Conservation (phyloP, 2,888 invertebrate genomes). For the Pycnomerus fuliginosus region DNA sequence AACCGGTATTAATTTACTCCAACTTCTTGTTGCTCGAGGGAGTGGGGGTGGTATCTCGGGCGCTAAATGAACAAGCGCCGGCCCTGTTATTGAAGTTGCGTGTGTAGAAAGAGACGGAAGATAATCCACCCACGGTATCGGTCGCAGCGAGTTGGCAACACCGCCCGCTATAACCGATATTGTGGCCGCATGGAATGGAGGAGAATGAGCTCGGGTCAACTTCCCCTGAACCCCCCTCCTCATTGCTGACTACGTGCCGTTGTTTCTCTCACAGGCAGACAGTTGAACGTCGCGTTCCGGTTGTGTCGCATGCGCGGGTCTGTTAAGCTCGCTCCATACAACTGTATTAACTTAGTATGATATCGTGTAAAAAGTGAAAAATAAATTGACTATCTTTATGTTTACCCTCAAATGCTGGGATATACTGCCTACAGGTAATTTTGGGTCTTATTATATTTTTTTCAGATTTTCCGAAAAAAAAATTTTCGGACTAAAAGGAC, state of each 20-base stretch:
- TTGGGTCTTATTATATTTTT: slow-evolving; percentile 21
- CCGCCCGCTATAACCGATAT: slow-evolving; percentile 55
- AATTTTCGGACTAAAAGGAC: too few species aligned
- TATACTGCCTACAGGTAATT: slow-evolving; percentile 66
- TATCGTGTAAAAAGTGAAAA: slow-evolving; percentile 35
- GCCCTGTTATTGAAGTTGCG: slow-evolving; percentile 22
- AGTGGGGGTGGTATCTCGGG: too few species aligned
- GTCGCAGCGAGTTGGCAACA: slow-evolving; percentile 47
- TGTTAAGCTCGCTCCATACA: slow-evolving; percentile 11
- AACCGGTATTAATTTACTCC: too few species aligned
- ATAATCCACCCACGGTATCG: slow-evolving; percentile 51
- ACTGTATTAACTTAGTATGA: slow-evolving; percentile 19
- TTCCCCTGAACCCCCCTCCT: slow-evolving; percentile 63
- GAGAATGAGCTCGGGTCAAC: slow-evolving; percentile 54
- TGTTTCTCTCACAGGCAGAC: slow-evolving; percentile 62
- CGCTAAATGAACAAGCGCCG: too few species aligned
- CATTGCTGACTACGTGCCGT: slow-evolving; percentile 55
- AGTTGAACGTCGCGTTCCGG: slow-evolving; percentile 48
- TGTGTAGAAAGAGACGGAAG: slow-evolving; percentile 29
- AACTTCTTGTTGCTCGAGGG: too few species aligned
- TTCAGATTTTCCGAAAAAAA: slow-evolving; percentile 6
- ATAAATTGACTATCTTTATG: slow-evolving; percentile 51
- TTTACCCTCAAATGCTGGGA: slow-evolving; percentile 66
- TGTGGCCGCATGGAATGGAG: slow-evolving; percentile 55
- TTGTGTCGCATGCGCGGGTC: slow-evolving; percentile 8